phyloP scores from a whole-genome alignment of 2,113 vertebrate species.

The Rattus rattus region DNA sequence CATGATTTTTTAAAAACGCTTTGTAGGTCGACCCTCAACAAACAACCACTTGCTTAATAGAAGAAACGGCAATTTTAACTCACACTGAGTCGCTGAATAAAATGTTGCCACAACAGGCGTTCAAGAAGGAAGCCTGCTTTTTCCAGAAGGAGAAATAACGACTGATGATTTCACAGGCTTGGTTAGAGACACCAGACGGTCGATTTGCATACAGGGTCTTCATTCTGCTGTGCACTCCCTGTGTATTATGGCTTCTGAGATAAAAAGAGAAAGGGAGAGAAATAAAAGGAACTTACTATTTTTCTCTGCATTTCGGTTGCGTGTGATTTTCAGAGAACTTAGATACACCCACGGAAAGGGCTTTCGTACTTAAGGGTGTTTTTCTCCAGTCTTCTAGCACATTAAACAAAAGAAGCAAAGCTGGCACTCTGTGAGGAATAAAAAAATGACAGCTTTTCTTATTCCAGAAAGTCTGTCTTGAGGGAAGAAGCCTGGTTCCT shows the following conservation, averaged over 20 bases:
- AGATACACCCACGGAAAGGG: background rate
- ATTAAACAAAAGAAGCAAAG: slow-evolving; percentile 48
- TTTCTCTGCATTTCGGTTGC: slow-evolving; percentile 19
- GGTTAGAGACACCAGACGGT: background rate
- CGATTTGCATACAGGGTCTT: background rate
- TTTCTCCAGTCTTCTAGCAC: background rate
- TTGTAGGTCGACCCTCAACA: background rate
- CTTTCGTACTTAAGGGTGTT: slow-evolving; percentile 50
- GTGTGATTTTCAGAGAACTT: slow-evolving; percentile 54
- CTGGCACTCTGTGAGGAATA: background rate
- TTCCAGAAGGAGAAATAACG: background rate
- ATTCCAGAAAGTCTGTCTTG: background rate
- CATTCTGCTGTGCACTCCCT: background rate
- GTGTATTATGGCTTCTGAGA: background rate
- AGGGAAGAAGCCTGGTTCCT: background rate
- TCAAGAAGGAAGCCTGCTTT: background rate
- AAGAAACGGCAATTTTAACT: slow-evolving; percentile 5
- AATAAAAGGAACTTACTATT: slow-evolving; percentile 29
- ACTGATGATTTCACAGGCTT: background rate
- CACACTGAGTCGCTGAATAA: background rate
- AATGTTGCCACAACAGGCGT: background rate
- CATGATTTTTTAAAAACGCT: background rate
- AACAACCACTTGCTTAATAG: background rate
- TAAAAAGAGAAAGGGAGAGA: background rate
- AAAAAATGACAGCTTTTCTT: slow-evolving; percentile 20